Base-by-base conservation (phyloP, 2,888 invertebrate species). In the Clunio marinus region DNA sequence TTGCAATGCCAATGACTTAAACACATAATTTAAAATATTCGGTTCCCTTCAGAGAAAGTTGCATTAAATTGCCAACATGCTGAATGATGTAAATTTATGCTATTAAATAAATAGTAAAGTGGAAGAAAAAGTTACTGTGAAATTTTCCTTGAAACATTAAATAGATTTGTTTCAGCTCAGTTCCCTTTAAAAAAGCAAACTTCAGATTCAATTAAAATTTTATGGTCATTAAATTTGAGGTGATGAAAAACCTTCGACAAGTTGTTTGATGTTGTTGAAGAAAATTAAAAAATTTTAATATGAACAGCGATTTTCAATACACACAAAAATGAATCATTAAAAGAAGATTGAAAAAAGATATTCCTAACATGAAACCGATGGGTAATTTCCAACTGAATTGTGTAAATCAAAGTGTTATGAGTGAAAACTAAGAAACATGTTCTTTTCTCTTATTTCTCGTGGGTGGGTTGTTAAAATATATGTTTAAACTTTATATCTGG, bases 171-270 rank as follows among this genome's bases (percentile, higher is more conserved):
- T n/a, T n/a, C n/a, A n/a, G n/a, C n/a, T n/a, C n/a, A n/a, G n/a
- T n/a, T n/a, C n/a, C n/a, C n/a, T n/a, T n/a, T n/a, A n/a, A n/a
- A 32, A 20, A 7, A 7, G 20, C 8, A 45, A 63, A 27, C 7
- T 25, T 7, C 24, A 27, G n/a, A 15, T 60, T 20, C 35, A 60
- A 60, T 60, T 60, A 60, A 60, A 60, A 24, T 46, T 60, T 63
- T 45, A 63, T 27, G 41, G 46, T 63, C 46, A 46, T 46, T 28
- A 17, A 63, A 63, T 63, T 63, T 20, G 25, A 63, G 45, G 46
- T 45, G 63, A 10, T 46, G 46, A 63, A 63, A 63, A 10, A 2
- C 63, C 46, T 27, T 63, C 63, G 32, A 32, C 59, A 10, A 20
- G 24, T n/a, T 45, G 32, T 32, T 32, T 32, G 10, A 32, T 32